Percentiles rank a stretch among this genome's conserved stretches.
phyloP scores from a whole-genome alignment of 2,888 invertebrate species.

The Sinelater perroti region DNA sequence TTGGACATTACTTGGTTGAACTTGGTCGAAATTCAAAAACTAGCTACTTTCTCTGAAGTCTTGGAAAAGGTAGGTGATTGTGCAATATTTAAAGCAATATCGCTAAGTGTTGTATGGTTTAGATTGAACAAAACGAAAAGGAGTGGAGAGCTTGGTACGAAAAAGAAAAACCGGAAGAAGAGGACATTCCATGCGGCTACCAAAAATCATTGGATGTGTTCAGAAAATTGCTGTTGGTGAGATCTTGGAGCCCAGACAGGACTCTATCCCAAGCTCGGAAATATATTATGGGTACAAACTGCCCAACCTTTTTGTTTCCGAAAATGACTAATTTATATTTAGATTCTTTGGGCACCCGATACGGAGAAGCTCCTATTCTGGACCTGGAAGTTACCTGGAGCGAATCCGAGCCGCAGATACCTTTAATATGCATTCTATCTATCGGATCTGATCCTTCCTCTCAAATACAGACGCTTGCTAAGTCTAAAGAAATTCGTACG shows the following conservation, averaged over 20 bases:
- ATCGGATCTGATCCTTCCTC: conserved; percentile 98
- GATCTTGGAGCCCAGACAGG: conserved; percentile 95
- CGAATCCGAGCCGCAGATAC: conserved; percentile 88
- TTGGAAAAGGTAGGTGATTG: conserved; percentile 70
- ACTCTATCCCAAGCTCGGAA: conserved; percentile 92
- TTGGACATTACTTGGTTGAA: conserved; percentile 96
- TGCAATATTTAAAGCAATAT: neutral
- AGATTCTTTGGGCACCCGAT: conserved; percentile 87
- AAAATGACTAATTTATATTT: no score
- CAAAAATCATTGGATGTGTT: conserved; percentile 87
- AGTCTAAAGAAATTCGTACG: conserved; percentile 84
- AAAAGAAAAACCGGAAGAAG: conserved; percentile 91
- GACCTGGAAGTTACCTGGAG: conserved; percentile 90
- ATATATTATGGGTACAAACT: conserved; percentile 79
- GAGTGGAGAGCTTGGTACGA: conserved; percentile 94
- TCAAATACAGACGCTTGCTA: conserved; percentile 87
- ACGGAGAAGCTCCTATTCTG: conserved; percentile 90
- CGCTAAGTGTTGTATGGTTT: conserved; percentile 9
- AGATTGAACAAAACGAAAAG: conserved; percentile 85
- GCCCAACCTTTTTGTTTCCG: neutral
- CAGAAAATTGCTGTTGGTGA: conserved; percentile 82
- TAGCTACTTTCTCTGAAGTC: conserved; percentile 81
- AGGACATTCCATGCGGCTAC: conserved; percentile 90
- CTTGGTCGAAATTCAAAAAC: conserved; percentile 89
- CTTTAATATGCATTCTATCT: conserved; percentile 91